Base-by-base conservation (phyloP, 2,797 vertebrate genomes). In the Lepidocolaptes lacrymiger region DNA sequence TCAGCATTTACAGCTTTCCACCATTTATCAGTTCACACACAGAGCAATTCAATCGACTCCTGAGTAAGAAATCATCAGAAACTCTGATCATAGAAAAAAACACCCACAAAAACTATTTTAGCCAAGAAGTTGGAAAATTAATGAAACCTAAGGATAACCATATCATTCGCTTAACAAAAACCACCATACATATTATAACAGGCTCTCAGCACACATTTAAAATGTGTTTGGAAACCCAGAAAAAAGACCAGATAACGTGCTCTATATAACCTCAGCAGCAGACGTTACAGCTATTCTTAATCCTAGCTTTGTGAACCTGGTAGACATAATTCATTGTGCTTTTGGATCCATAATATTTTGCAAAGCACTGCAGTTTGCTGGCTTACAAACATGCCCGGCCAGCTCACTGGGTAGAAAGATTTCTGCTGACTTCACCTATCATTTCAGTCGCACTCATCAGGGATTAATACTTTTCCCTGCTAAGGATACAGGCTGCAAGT, bases 391-490 rank as follows among this genome's bases (percentile, higher is more conserved):
- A 14, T 15, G 51, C 54, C 58, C 71, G 0, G n/a, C 87, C 86
- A 92, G 89, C 88, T 93, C 63, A 17, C 75, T 43, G 67, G 59
- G 58, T 76, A 78, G 73, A 95, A 90, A 79, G 49, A 76, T 73
- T 95, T 93, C 80, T 95, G 95, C 95, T 96, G 96, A 97, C 95
- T 96, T 77, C 73, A 88, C 26, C 15, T 56, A 89, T 69, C 85
- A 36, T 85, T 96, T 90, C 89, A 89, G 77, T 62, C 26, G 22
- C 81, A 44, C 59, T 95, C 87, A 93, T 64, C 48, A n/a, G 88
- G 73, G 88, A 93, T 95, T 96, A 95, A 85, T 86, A 73, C 34
- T 89, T 95, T 85, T 64, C 76, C 43, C 63, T 51, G 67, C 73
- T 86, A 72, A 85, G 37, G 61, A 83, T 43, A 85, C 6, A 51